phyloP scores from a whole-genome alignment of 2,797 vertebrate species.

The Rhabdomys pumilio region DNA sequence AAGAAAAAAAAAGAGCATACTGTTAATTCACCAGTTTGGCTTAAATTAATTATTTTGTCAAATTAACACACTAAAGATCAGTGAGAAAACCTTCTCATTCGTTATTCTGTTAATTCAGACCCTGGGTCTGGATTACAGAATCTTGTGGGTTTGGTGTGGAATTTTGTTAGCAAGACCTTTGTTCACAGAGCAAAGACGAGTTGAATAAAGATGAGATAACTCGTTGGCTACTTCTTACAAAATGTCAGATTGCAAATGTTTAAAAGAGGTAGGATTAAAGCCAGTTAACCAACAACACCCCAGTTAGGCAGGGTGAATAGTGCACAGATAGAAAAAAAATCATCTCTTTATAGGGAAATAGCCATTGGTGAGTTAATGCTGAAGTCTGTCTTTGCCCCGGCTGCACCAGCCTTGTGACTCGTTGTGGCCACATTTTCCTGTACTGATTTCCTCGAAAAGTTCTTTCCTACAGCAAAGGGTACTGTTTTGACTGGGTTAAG shows the following conservation, averaged over 20 bases:
- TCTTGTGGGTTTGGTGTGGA: not conserved
- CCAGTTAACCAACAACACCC: not conserved
- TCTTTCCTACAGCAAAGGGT: not conserved
- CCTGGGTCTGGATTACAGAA: not conserved
- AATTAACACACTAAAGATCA: conserved; percentile 60
- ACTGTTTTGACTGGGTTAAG: conserved; percentile 3
- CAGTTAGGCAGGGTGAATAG: not conserved
- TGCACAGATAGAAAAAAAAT: not conserved
- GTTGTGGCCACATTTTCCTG: not conserved
- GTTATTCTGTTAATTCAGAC: conserved; percentile 56
- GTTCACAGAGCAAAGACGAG: conserved; percentile 68
- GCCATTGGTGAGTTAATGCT: not conserved
- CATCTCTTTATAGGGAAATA: conserved; percentile 21
- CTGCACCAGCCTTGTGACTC: conserved; percentile 19
- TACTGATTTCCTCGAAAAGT: not conserved
- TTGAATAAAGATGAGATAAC: conserved; percentile 71
- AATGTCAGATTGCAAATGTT: conserved; percentile 53
- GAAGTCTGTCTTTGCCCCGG: not conserved
- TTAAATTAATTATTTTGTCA: conserved; percentile 71
- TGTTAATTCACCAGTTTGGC: conserved; percentile 53
- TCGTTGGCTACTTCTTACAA: conserved; percentile 42
- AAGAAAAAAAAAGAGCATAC: conserved; percentile 62
- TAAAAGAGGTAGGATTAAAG: not conserved
- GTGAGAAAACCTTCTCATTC: conserved; percentile 44
- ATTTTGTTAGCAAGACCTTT: conserved; percentile 71